Conservation (phyloP, 2,113 vertebrate genomes). For the Aspidoscelis tigris region DNA sequence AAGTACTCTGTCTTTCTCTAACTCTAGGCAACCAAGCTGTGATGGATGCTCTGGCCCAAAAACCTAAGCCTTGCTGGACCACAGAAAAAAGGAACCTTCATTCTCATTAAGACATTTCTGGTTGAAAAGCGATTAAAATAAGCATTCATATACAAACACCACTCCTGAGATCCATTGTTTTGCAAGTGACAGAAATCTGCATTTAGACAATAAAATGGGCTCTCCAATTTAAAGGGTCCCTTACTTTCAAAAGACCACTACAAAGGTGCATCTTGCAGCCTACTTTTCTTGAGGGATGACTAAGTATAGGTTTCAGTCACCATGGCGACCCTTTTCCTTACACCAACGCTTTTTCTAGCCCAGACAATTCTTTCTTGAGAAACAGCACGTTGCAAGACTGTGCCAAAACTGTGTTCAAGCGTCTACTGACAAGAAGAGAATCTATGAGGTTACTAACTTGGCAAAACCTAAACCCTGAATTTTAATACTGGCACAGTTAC, state of each 20-base stretch:
- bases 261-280: slow-evolving; percentile 74
- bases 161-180: slow-evolving; percentile 72
- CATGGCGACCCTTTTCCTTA: slow-evolving; percentile 77
- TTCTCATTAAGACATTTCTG: slow-evolving; percentile 67
- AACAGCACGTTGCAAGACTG: slow-evolving; percentile 68
- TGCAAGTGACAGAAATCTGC: slow-evolving; percentile 78
- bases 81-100: slow-evolving; percentile 63
- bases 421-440: slow-evolving; percentile 66
- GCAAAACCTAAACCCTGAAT: slow-evolving; percentile 61
- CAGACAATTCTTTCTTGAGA: slow-evolving; percentile 72
- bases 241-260: slow-evolving; percentile 71
- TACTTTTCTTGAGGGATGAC: slow-evolving; percentile 74
- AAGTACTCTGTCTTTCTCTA: slow-evolving; percentile 25
- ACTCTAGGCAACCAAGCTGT: slow-evolving; percentile 47
- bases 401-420: slow-evolving; percentile 69
- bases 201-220: slow-evolving; percentile 73
- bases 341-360: slow-evolving; percentile 70
- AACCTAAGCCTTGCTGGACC: slow-evolving; percentile 48
- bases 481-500: slow-evolving; percentile 43
- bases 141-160: slow-evolving; percentile 75
- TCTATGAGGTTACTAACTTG: slow-evolving; percentile 68
- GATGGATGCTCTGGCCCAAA: slow-evolving; percentile 55
- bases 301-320: slow-evolving; percentile 74
- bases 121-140: slow-evolving; percentile 75
- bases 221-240: slow-evolving; percentile 76